Evolutionary conservation across 1,140 invertebrate species (phyloP).

Genomic region (Caerostris darwini): DNA sequence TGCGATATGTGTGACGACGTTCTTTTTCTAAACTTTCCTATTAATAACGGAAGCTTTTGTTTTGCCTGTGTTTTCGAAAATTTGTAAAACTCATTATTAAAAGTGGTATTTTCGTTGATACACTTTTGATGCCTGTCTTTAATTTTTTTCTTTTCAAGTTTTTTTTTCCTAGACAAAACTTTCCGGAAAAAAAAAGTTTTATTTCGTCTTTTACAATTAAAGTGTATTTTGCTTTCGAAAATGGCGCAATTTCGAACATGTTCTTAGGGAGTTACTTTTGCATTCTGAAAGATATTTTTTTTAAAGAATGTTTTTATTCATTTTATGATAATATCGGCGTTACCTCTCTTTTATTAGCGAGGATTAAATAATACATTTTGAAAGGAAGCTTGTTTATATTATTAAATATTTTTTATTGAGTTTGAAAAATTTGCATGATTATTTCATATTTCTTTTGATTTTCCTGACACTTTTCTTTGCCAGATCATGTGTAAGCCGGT

Average conservation of each 20-base stretch:
- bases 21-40: background rate
- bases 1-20: background rate
- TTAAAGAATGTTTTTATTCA: background rate
- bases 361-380: too few relatives aligned
- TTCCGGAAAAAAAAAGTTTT: background rate
- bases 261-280: background rate
- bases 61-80: background rate
- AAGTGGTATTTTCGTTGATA: constrained; percentile 24
- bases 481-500: too few relatives aligned
- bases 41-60: background rate
- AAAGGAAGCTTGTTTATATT: too few relatives aligned
- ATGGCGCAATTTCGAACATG: background rate
- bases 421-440: too few relatives aligned
- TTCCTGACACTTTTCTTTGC: too few relatives aligned
- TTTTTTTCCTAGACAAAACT: background rate
- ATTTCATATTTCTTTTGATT: too few relatives aligned
- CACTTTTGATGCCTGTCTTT: background rate
- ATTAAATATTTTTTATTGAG: too few relatives aligned
- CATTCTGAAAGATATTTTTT: background rate
- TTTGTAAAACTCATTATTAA: constrained; percentile 2
- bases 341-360: too few relatives aligned
- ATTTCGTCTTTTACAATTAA: background rate
- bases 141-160: background rate
- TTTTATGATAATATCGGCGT: background rate
- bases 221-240: background rate